Evolutionary conservation across 2,113 vertebrate species (phyloP).

Genomic region (Poeciliopsis retropinna): DNA sequence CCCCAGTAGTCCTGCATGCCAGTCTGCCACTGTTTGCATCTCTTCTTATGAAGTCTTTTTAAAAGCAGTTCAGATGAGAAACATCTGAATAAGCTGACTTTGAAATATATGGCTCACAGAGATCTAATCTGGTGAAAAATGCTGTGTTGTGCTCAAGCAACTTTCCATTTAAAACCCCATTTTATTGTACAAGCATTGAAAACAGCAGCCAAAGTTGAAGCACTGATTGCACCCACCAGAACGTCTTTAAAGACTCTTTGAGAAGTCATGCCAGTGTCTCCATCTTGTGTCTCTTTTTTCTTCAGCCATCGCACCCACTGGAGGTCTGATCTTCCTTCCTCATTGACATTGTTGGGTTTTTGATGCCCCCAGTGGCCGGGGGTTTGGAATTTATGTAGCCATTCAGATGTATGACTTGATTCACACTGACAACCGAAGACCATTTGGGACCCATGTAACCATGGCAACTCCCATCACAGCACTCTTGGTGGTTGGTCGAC

Average conservation of each 20-base stretch:
- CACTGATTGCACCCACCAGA: conserved; percentile 12
- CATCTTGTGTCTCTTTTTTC: conserved; percentile 8
- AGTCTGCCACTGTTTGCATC: too few relatives aligned
- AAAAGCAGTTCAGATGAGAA: not conserved
- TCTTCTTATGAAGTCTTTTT: not conserved
- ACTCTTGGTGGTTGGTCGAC: conserved; percentile 63
- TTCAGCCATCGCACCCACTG: conserved; percentile 15
- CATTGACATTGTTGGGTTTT: conserved; percentile 61
- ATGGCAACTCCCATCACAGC: conserved; percentile 77
- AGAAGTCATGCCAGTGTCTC: conserved; percentile 30
- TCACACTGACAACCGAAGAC: conserved; percentile 72
- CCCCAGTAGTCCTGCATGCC: too few relatives aligned
- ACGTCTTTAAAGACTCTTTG: conserved; percentile 15
- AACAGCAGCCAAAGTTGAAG: conserved; percentile 20
- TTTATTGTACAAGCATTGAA: conserved; percentile 22
- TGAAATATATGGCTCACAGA: conserved; percentile 10
- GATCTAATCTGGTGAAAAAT: conserved; percentile 11
- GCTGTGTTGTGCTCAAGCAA: not conserved
- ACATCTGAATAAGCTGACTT: conserved; percentile 1
- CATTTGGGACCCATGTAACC: conserved; percentile 75
- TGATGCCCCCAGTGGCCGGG: conserved; percentile 55
- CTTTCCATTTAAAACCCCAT: not conserved
- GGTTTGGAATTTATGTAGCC: conserved; percentile 39
- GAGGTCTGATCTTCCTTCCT: conserved; percentile 54
- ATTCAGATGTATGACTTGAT: conserved; percentile 72